phyloP scores from a whole-genome alignment of 53 echinoderm and acorn worm species.

The Henricia sp. region DNA sequence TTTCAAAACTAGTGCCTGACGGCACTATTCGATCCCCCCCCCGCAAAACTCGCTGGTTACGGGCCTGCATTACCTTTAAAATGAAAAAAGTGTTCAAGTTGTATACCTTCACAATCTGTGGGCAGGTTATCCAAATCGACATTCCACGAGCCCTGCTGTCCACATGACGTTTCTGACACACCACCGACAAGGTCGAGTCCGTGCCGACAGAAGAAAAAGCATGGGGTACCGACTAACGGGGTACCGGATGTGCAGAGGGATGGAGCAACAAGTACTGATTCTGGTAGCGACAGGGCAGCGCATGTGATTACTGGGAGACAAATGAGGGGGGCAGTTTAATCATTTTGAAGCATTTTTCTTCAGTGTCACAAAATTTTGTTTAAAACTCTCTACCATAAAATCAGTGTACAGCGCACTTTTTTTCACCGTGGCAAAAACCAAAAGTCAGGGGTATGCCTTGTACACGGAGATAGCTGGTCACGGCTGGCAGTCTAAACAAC shows the following conservation, averaged over 20 bases:
- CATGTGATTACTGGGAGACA: conserved; percentile 20
- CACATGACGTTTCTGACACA: background rate
- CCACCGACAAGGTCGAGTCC: conserved; percentile 30
- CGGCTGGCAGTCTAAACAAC: no score
- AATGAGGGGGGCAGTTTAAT: no score
- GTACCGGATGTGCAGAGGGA: conserved; percentile 13
- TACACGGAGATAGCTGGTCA: no score
- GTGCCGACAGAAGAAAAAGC: conserved; percentile 12
- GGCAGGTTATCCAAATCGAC: background rate
- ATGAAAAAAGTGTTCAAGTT: background rate
- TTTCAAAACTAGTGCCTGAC: no score
- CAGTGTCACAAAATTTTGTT: no score
- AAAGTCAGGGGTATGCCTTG: no score
- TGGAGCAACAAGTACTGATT: conserved; percentile 12
- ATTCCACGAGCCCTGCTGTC: conserved; percentile 12
- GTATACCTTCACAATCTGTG: conserved; percentile 16
- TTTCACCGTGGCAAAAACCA: no score
- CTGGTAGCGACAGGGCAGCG: conserved; percentile 17
- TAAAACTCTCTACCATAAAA: no score
- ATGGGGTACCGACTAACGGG: conserved; percentile 20
- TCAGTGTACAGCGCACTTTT: no score
- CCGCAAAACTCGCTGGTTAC: no score
- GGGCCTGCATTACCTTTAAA: background rate
- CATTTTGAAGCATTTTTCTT: no score
- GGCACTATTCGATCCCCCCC: no score